Percentiles rank a stretch among this genome's conserved stretches.
phyloP scores from a whole-genome alignment of 2,113 vertebrate genomes.

The Mola mola region DNA sequence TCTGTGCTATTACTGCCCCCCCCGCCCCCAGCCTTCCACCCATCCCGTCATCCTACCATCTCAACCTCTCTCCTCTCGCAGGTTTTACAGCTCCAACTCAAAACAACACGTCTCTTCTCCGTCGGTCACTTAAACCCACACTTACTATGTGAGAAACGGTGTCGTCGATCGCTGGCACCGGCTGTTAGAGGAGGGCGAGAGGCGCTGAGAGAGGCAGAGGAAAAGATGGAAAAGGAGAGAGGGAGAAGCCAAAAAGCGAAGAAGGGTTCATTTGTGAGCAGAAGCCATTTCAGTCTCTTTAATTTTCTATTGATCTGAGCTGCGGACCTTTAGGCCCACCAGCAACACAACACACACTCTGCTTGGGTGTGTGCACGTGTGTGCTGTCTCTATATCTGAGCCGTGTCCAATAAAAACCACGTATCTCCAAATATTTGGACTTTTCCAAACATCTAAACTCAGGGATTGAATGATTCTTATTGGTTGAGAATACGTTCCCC shows the following conservation, averaged over 20 bases:
- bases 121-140: constrained; percentile 71
- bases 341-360: too few relatives aligned
- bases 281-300: constrained; percentile 80
- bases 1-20: constrained; percentile 71
- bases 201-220: background rate
- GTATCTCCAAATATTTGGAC: too few relatives aligned
- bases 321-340: constrained; percentile 41
- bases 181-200: constrained; percentile 58
- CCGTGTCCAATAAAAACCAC: too few relatives aligned
- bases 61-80: constrained; percentile 25
- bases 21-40: constrained; percentile 31
- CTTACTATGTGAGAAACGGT: constrained; percentile 58
- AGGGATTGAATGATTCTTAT: too few relatives aligned
- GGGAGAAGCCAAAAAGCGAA: constrained; percentile 46
- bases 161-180: constrained; percentile 41
- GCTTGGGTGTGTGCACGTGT: constrained; percentile 33
- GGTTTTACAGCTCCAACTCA: constrained; percentile 65
- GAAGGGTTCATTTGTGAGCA: constrained; percentile 79
- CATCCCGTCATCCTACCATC: constrained; percentile 61
- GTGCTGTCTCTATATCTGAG: too few relatives aligned
- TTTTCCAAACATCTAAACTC: too few relatives aligned
- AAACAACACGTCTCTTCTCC: constrained; percentile 68
- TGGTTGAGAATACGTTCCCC: too few relatives aligned
- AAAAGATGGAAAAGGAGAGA: constrained; percentile 7
- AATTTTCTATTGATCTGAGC: constrained; percentile 83